These are phyloP conservation scores for Pogoniulus pusillus DNA, from an alignment of 2,797 vertebrate species.

Conservation along the genomic window DNA sequence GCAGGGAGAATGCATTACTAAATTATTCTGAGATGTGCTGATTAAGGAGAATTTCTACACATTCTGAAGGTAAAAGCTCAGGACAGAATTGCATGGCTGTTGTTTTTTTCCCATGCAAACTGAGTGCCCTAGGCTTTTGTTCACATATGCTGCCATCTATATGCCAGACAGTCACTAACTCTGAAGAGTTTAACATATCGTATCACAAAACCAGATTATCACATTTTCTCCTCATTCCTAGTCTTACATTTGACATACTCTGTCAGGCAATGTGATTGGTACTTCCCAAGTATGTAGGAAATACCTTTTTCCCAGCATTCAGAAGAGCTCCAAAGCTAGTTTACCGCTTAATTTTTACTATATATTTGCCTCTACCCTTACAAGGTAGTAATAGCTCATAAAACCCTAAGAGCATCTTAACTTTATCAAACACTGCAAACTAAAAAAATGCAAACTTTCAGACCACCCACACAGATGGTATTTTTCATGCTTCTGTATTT, in stretches of 20 bases:
- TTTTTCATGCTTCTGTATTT: conserved; percentile 53
- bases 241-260: background rate
- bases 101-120: background rate
- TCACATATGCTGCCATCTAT: background rate
- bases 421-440: background rate
- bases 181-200: background rate
- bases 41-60: background rate
- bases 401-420: background rate
- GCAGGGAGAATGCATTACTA: background rate
- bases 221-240: background rate
- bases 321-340: background rate
- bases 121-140: background rate
- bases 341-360: background rate
- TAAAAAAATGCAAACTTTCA: background rate
- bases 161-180: background rate
- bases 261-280: background rate
- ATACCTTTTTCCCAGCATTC: background rate
- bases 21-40: background rate
- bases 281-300: background rate
- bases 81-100: background rate
- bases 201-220: background rate
- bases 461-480: conserved; percentile 30
- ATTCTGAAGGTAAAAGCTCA: background rate
- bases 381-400: background rate
- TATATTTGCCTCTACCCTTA: background rate